Percentiles rank a stretch among this genome's conserved stretches.
Evolutionary conservation across 2,888 invertebrate genomes (phyloP).

Genomic region (Palloptera scutellata): DNA sequence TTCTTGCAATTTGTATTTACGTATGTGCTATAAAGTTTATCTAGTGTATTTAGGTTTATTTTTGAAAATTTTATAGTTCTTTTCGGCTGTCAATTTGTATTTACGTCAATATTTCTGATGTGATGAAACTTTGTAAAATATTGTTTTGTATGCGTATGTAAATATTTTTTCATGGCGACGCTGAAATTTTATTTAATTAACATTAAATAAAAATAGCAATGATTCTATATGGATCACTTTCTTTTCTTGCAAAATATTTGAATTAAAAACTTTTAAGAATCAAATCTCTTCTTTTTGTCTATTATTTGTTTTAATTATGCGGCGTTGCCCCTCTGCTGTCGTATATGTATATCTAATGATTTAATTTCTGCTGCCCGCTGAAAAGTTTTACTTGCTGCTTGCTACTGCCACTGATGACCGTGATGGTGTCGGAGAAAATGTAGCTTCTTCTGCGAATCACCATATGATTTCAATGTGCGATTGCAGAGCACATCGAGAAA

Average conservation of each 20-base stretch:
- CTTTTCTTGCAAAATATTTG: conserved; percentile 27
- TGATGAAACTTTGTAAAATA: background rate
- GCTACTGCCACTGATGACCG: conserved; percentile 16
- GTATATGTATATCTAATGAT: conserved; percentile 22
- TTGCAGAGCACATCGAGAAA: background rate
- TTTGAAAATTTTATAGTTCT: too few relatives aligned
- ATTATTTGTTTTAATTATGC: conserved; percentile 34
- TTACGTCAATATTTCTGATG: conserved; percentile 14
- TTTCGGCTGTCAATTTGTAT: conserved; percentile 10
- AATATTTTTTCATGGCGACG: conserved; percentile 36
- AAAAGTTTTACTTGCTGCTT: background rate
- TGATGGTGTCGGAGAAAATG: background rate
- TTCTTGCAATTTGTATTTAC: too few relatives aligned
- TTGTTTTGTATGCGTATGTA: conserved; percentile 24
- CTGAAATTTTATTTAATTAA: conserved; percentile 50
- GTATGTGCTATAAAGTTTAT: too few relatives aligned
- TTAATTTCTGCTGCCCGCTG: conserved; percentile 11
- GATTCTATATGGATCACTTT: conserved; percentile 23
- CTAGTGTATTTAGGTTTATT: too few relatives aligned
- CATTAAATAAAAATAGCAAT: conserved; percentile 50
- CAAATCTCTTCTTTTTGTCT: conserved; percentile 35
- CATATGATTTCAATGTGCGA: conserved; percentile 18
- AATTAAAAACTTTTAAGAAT: conserved; percentile 22
- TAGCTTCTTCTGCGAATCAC: conserved; percentile 3
- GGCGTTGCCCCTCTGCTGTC: conserved; percentile 34